Percentiles rank a stretch among this genome's conserved stretches.
phyloP scores from a whole-genome alignment of 1,140 invertebrate species.

The Orius insidiosus region DNA sequence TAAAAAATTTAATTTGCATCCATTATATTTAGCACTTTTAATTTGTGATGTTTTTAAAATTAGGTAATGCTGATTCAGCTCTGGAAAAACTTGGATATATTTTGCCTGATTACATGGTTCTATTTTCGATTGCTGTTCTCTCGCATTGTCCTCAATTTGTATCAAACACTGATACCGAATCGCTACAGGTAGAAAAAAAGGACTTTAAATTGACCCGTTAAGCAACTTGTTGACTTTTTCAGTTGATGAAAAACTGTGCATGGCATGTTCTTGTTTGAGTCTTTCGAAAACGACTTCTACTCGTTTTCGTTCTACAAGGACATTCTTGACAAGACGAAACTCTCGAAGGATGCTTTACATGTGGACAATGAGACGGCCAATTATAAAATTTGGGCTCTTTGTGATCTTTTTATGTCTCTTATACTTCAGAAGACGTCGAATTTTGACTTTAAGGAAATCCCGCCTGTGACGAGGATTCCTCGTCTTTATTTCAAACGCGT shows the following conservation, averaged over 20 bases:
- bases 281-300: slow-evolving; percentile 84
- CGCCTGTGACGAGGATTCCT: slow-evolving; percentile 65
- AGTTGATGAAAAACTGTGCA: slow-evolving; percentile 60
- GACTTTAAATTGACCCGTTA: background rate
- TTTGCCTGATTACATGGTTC: slow-evolving; percentile 88
- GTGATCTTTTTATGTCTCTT: slow-evolving; percentile 81
- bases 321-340: slow-evolving; percentile 80
- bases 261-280: slow-evolving; percentile 90
- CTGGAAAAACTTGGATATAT: slow-evolving; percentile 64
- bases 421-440: slow-evolving; percentile 70
- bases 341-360: slow-evolving; percentile 73
- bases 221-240: no score
- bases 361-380: slow-evolving; percentile 65
- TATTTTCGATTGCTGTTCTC: slow-evolving; percentile 83
- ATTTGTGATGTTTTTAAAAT: slow-evolving; percentile 10
- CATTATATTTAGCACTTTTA: slow-evolving; percentile 4
- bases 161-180: slow-evolving; percentile 42
- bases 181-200: background rate
- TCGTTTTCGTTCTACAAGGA: slow-evolving; percentile 92
- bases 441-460: slow-evolving; percentile 78
- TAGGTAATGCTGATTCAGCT: slow-evolving; percentile 38
- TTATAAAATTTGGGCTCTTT: slow-evolving; percentile 90
- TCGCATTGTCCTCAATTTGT: slow-evolving; percentile 71
- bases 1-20: no score
- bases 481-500: slow-evolving; percentile 66